Conservation (phyloP, 2,797 vertebrate species). For the Echeneis naucrates region DNA sequence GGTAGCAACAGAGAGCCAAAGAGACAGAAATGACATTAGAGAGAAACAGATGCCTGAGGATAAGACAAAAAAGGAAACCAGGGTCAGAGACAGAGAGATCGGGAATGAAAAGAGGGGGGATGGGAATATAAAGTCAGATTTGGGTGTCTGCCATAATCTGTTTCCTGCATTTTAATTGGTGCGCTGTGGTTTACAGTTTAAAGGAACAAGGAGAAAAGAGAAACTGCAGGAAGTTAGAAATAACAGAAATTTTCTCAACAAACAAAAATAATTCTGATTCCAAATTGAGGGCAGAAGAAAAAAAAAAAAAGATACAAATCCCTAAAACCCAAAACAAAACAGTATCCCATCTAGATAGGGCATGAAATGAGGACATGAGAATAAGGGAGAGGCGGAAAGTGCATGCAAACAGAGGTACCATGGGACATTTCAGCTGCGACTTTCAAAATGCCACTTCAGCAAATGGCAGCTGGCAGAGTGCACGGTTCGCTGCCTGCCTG, state of each 20-base stretch:
- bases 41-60: constrained; percentile 68
- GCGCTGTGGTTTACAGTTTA: constrained; percentile 12
- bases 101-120: constrained; percentile 30
- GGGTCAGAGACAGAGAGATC: constrained; percentile 39
- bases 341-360: constrained; percentile 23
- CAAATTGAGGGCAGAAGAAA: constrained; percentile 1
- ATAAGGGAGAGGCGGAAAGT: constrained; percentile 35
- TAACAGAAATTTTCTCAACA: neutral
- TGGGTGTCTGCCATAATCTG: constrained; percentile 44
- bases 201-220: neutral
- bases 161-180: constrained; percentile 53
- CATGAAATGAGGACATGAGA: constrained; percentile 42
- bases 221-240: neutral
- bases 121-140: constrained; percentile 35
- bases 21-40: constrained; percentile 62
- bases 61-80: constrained; percentile 44
- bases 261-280: constrained; percentile 10
- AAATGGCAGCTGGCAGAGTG: constrained; percentile 68
- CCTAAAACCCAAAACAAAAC: constrained; percentile 39
- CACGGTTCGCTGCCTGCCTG: constrained; percentile 61
- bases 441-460: constrained; percentile 75
- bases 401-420: constrained; percentile 48
- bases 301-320: constrained; percentile 12
- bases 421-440: constrained; percentile 72
- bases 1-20: constrained; percentile 35